Conservation (phyloP, 2,888 invertebrate genomes). For the Drosophila peninsularis region DNA sequence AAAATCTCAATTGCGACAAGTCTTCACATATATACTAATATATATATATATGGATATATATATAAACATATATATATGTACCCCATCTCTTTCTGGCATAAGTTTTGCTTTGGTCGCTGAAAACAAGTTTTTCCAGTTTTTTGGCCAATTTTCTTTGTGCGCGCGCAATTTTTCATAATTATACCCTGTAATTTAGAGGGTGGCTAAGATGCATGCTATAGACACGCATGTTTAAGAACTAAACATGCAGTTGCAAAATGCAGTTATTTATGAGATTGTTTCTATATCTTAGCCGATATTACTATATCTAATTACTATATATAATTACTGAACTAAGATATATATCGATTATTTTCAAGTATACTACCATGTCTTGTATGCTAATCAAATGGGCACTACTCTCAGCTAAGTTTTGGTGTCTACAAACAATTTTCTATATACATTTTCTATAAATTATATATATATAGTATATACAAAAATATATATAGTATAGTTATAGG, state of each 20-base stretch:
- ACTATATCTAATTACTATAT: no score
- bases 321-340: no score
- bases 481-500: background rate
- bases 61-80: background rate
- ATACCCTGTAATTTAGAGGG: conserved; percentile 11
- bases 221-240: background rate
- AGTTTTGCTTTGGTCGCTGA: conserved; percentile 21
- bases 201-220: background rate
- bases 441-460: no score
- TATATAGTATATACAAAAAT: no score
- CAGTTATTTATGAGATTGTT: no score
- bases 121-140: conserved; percentile 80
- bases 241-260: background rate
- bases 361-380: no score
- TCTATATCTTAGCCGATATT: no score
- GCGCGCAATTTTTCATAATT: conserved; percentile 65
- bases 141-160: conserved; percentile 62
- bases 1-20: conserved; percentile 40
- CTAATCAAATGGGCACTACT: no score
- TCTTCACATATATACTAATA: conserved; percentile 8
- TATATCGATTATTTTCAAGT: no score
- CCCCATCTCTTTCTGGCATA: conserved; percentile 63
- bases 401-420: no score
- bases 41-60: conserved; percentile 8
- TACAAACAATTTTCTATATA: no score